Base-by-base conservation (phyloP, 37 sponge, comb jelly and placozoan genomes). In the Spongilla lacustris region DNA sequence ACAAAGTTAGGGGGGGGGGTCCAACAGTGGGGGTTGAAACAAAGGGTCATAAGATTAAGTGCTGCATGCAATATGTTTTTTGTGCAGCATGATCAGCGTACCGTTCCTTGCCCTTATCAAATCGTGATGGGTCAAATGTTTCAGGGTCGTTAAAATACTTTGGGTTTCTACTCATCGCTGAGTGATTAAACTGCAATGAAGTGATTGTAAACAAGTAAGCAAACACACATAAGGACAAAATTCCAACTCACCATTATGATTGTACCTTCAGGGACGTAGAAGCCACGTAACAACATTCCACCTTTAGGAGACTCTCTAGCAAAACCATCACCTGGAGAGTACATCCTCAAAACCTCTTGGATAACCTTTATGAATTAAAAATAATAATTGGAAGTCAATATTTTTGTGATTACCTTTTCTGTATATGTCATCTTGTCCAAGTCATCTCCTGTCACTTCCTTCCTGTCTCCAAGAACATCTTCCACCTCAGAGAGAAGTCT, bases 131-230 rank as follows among this genome's bases (percentile, higher is more conserved):
- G 36, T 76, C 34, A 33, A 76, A 76, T 19, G 17, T 23, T 11
- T 76, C 77, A 27, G 77, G 77, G 36, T 76, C 77, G 6, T 0
- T 33, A 17, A 76, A 76, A 34, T 75, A 76, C 11, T 34, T 34
- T 9, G 33, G 12, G 24, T 38, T 11, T 76, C 77, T 33, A 34
- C 33, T 36, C 26, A 27, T 22, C 34, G 12, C 36, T 38, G 26
- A 26, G 12, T 0, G 5, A 34, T 24, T 1, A 36, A 34, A 76
- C 21, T 9, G 49, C 34, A n/a, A n/a, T n/a, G n/a, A n/a, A n/a
- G n/a, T n/a, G n/a, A n/a, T n/a, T n/a, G n/a, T n/a, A n/a, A 72
- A 72, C 31, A 13, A 72, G 1, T 32, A 72, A 13, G 1, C 0
- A 33, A 72, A 33, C 14, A 33, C 17, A 13, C 17, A 33, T 13